Conservation (phyloP, 2,113 vertebrate genomes). For the Lepisosteus oculatus region DNA sequence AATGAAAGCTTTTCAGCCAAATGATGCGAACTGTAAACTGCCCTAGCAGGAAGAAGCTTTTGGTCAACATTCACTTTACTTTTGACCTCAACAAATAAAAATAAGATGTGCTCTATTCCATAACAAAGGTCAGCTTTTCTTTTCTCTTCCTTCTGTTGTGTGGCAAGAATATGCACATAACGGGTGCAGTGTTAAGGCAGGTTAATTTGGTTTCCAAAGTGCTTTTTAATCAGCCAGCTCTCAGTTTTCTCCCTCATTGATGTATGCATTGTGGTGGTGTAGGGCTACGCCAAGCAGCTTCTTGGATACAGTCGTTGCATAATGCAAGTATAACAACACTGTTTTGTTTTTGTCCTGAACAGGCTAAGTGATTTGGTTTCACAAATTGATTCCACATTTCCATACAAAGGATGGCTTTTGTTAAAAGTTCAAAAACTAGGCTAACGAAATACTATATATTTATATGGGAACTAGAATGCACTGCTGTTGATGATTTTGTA, state of each 20-base stretch:
- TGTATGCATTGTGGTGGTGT: constrained; percentile 31
- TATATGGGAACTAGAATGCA: too few species aligned
- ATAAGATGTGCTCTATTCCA: too few species aligned
- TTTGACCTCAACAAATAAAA: too few species aligned
- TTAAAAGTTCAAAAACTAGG: background rate
- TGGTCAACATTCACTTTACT: too few species aligned
- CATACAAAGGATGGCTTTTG: constrained; percentile 30
- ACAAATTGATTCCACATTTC: constrained; percentile 55
- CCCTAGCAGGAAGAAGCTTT: too few species aligned
- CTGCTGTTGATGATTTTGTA: too few species aligned
- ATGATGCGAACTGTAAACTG: too few species aligned
- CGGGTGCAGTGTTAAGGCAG: constrained; percentile 10
- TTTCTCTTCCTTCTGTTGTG: constrained; percentile 19
- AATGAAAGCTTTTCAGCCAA: too few species aligned
- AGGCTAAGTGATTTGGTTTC: constrained; percentile 29
- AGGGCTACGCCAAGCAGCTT: constrained; percentile 33
- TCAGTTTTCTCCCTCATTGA: background rate
- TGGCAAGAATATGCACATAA: constrained; percentile 35
- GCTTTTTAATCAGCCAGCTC: background rate
- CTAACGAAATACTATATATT: background rate
- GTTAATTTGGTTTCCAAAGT: background rate
- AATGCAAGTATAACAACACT: constrained; percentile 33
- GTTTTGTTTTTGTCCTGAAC: constrained; percentile 28
- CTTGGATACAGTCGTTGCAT: constrained; percentile 25
- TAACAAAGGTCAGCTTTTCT: background rate